Base-by-base conservation (phyloP, 1,140 invertebrate species). In the Chrysoperla carnea region DNA sequence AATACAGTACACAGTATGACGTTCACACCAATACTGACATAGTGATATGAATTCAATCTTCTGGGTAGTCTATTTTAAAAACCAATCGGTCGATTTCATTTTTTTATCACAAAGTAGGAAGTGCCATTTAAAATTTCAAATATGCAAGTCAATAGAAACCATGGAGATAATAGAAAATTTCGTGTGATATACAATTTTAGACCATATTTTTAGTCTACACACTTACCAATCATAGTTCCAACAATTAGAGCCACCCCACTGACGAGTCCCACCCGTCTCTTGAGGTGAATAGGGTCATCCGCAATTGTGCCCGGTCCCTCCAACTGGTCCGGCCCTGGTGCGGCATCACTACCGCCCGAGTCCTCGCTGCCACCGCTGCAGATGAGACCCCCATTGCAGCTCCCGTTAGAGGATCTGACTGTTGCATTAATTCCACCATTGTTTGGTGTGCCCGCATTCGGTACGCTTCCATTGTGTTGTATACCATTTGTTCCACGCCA, bases 201-300 rank as follows among this genome's bases (percentile, higher is more conserved):
- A n/a, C n/a, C n/a, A n/a, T n/a, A n/a, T n/a, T n/a, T n/a, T n/a
- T n/a, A n/a, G n/a, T n/a, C n/a, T n/a, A n/a, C n/a, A n/a, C n/a
- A 60, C 64, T 69, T 62, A 84, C 82, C 86, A 54, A 91, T 90
- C 86, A 91, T 91, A 47, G 87, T 91, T 56, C 87, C 87, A 53
- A 91, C 86, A 66, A 92, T 91, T 87, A 92, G 75, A 85, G 86
- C 86, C 78, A 90, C 85, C 83, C 87, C 86, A 86, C 85, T 90
- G 84, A 90, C 74, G 81, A 91, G 85, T 83, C 86, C 89, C 78
- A 95, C 82, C 84, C 84, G 83, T 88, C 84, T 87, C 84, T 89
- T 81, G 85, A 89, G 84, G 84, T 88, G 81, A 88, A 88, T 72
- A 89, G 81, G 63, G 84, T 89, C 80, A 81, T 87, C 76, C 84